These are phyloP conservation scores for Vireo altiloquus DNA, from an alignment of 2,113 vertebrate genomes.

Conservation along the genomic window DNA sequence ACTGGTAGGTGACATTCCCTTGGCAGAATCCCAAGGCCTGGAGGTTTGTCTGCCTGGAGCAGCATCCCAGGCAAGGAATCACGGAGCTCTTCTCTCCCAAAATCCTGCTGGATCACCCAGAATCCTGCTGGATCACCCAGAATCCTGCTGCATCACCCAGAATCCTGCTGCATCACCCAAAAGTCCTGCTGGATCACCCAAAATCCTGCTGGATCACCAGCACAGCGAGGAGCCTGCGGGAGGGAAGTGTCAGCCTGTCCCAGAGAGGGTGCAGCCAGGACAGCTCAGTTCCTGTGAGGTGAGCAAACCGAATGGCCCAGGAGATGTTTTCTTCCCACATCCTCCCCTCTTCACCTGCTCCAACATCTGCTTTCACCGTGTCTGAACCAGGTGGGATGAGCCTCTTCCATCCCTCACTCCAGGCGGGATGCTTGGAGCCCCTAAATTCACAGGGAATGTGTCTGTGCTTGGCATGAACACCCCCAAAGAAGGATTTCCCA, in stretches of 20 bases:
- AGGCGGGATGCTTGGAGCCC: not conserved
- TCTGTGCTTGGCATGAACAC: not conserved
- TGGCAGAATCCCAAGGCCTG: not conserved
- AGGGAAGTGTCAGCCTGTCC: not conserved
- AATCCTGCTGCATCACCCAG: not conserved
- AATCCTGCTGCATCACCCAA: not conserved
- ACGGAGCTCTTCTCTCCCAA: not conserved
- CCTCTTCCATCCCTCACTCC: not conserved
- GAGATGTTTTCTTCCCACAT: not conserved
- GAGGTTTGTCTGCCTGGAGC: not conserved
- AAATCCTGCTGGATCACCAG: not conserved
- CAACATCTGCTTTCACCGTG: rapidly evolving
- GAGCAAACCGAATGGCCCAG: not conserved
- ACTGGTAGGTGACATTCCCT: not conserved
- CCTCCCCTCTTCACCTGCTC: not conserved
- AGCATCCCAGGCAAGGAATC: not conserved
- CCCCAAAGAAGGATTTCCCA: not conserved
- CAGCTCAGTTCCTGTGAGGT: not conserved
- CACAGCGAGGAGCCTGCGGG: not conserved
- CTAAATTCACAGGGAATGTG: not conserved
- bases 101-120: not conserved
- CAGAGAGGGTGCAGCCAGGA: not conserved
- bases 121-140: not conserved
- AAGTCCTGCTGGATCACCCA: not conserved
- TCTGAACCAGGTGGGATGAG: not conserved